Evolutionary conservation across 2,888 invertebrate genomes (phyloP).

Genomic region (Synanthedon tipuliformis): DNA sequence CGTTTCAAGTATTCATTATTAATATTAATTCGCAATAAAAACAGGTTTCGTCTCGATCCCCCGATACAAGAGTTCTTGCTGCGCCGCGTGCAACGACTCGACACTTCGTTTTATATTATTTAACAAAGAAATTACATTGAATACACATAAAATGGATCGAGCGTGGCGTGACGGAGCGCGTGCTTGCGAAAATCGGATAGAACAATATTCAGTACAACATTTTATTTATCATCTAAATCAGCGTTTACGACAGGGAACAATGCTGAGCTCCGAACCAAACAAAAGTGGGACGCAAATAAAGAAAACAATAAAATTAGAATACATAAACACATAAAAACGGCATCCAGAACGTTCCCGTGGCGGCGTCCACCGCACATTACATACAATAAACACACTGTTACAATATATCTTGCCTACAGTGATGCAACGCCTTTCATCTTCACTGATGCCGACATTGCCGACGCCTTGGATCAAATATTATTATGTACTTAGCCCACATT

Average conservation of each 20-base stretch:
- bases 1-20: conserved; percentile 61
- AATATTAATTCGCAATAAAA: conserved; percentile 60
- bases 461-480: too few relatives aligned
- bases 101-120: not conserved
- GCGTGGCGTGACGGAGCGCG: not conserved
- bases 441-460: too few relatives aligned
- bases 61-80: not conserved
- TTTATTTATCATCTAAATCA: conserved; percentile 70
- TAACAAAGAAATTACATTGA: not conserved
- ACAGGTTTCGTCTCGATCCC: conserved; percentile 42
- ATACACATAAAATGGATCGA: not conserved
- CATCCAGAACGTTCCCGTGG: conserved; percentile 51
- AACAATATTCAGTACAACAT: conserved; percentile 44
- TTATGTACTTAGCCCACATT: too few relatives aligned
- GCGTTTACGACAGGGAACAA: conserved; percentile 67
- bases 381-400: conserved; percentile 15
- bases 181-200: conserved; percentile 3
- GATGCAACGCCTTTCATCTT: too few relatives aligned
- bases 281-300: conserved; percentile 71
- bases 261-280: conserved; percentile 64
- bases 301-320: conserved; percentile 72
- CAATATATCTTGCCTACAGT: too few relatives aligned
- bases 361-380: conserved; percentile 35
- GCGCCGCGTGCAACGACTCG: conserved; percentile 1
- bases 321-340: conserved; percentile 68